These are phyloP conservation scores for Manacus vitellinus DNA, from an alignment of 2,113 vertebrate species.

Conservation along the genomic window DNA sequence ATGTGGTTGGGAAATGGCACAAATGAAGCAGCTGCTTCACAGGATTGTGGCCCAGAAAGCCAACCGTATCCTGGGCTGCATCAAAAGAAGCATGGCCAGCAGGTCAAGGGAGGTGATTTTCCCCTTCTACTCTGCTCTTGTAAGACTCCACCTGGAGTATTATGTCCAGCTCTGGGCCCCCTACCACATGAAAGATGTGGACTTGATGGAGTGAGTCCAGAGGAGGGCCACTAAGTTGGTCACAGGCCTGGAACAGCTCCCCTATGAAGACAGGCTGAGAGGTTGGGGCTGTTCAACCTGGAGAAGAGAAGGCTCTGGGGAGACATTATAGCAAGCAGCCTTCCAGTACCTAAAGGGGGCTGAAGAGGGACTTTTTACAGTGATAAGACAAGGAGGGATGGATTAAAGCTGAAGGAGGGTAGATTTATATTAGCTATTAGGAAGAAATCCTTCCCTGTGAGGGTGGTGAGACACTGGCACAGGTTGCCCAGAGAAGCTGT, in stretches of 20 bases:
- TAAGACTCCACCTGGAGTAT: background rate
- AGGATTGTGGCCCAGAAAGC: background rate
- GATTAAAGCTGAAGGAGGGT: background rate
- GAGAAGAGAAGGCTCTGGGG: background rate
- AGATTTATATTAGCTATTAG: background rate
- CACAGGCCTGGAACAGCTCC: background rate
- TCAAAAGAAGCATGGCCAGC: background rate
- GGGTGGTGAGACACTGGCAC: background rate
- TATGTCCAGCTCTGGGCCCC: background rate
- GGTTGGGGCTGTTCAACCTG: background rate
- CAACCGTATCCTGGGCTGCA: background rate
- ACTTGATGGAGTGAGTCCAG: background rate
- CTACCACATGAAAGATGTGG: background rate
- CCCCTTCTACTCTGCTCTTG: background rate
- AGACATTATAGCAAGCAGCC: background rate
- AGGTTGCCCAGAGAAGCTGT: background rate
- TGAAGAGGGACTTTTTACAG: background rate
- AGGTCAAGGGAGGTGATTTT: background rate
- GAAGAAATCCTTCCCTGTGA: background rate
- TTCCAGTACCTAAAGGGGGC: background rate
- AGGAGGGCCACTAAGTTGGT: background rate
- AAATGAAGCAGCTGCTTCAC: accelerated
- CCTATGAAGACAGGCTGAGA: background rate
- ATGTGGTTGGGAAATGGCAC: background rate
- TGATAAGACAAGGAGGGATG: background rate